These are phyloP conservation scores for Xanthorhoe spadicearia DNA, from an alignment of 2,888 invertebrate species.

Conservation along the genomic window DNA sequence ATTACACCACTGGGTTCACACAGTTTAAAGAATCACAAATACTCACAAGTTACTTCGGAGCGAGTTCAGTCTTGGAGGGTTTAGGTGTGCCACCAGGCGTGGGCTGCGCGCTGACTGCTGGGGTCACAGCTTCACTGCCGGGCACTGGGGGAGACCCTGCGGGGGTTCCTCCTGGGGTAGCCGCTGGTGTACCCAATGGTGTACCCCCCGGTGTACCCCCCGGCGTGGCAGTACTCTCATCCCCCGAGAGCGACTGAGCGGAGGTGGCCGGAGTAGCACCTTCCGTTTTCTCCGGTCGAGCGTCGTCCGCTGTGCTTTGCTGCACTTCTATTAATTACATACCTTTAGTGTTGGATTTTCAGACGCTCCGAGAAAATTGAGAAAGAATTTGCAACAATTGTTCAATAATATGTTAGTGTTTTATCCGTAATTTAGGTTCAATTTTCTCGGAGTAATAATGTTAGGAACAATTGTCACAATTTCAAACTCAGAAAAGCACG, in stretches of 20 bases:
- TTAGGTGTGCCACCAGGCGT: conserved; percentile 34
- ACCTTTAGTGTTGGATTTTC: conserved; percentile 9
- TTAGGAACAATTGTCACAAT: conserved; percentile 68
- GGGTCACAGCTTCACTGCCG: conserved; percentile 27
- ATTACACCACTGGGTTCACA: no score
- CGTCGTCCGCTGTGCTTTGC: conserved; percentile 51
- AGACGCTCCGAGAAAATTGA: conserved; percentile 54
- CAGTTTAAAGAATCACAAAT: conserved; percentile 17
- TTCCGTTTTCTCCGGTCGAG: conserved; percentile 27
- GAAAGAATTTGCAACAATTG: conserved; percentile 61
- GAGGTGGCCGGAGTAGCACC: conserved; percentile 2
- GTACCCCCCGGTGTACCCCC: conserved; percentile 5
- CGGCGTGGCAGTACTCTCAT: not conserved
- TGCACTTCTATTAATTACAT: conserved; percentile 63
- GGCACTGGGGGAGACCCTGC: conserved; percentile 25
- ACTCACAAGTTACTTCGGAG: conserved; percentile 29
- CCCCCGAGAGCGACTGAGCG: not conserved
- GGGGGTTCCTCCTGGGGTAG: conserved; percentile 29
- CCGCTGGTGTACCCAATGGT: not conserved
- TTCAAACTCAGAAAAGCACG: conserved; percentile 48
- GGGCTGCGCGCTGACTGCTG: conserved; percentile 13
- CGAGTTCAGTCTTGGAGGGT: conserved; percentile 38
- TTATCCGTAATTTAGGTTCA: conserved; percentile 21
- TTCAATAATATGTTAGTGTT: conserved; percentile 43
- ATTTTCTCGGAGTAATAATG: conserved; percentile 36